phyloP scores from a whole-genome alignment of 2,797 vertebrate genomes.

The Sebastes hubbsi region DNA sequence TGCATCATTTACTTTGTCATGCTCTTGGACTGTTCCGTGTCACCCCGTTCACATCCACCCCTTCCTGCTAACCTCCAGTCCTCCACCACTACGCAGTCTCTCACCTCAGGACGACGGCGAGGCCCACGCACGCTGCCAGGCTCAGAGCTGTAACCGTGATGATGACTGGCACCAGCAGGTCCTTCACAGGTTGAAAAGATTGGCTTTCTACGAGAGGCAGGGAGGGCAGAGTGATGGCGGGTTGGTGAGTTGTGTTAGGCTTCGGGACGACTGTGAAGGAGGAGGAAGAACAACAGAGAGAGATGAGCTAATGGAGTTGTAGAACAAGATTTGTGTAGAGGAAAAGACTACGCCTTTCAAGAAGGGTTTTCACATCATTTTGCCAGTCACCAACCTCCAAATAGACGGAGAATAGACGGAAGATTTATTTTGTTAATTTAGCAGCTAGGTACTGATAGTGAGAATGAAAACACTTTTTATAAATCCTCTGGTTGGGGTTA shows the following conservation, averaged over 20 bases:
- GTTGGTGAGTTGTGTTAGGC: slow-evolving; percentile 27
- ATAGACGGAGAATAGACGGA: neutral
- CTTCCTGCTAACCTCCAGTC: slow-evolving; percentile 20
- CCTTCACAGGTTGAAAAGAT: slow-evolving; percentile 12
- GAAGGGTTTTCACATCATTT: neutral
- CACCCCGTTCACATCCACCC: slow-evolving; percentile 14
- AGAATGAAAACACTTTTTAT: neutral
- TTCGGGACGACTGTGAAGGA: slow-evolving; percentile 49
- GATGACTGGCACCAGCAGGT: slow-evolving; percentile 50
- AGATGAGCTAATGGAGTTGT: neutral
- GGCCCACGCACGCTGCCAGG: slow-evolving; percentile 57
- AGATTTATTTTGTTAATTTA: neutral
- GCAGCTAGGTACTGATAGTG: neutral
- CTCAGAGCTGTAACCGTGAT: slow-evolving; percentile 55
- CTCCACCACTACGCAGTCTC: slow-evolving; percentile 32
- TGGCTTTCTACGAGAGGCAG: slow-evolving; percentile 24
- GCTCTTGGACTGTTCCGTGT: neutral
- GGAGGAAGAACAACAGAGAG: neutral
- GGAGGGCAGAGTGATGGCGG: slow-evolving; percentile 46
- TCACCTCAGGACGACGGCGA: slow-evolving; percentile 66
- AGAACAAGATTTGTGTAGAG: neutral
- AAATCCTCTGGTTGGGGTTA: neutral
- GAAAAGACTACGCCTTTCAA: neutral
- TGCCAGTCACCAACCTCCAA: neutral
- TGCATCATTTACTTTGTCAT: slow-evolving; percentile 1